These are phyloP conservation scores for Aphrophora alni DNA, from an alignment of 2,888 invertebrate genomes.

Conservation along the genomic window DNA sequence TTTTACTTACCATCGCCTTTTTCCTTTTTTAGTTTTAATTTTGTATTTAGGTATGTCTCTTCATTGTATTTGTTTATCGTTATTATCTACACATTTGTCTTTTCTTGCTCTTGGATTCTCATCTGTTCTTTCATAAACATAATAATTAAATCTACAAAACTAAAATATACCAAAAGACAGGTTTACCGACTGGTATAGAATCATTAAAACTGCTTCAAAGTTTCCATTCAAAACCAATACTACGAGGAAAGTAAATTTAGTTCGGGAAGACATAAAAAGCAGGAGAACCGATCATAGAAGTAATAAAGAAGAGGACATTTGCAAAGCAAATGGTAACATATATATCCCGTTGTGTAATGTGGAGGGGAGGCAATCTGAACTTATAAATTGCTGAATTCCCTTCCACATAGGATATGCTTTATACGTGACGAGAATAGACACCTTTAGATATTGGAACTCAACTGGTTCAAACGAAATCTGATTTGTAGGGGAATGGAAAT, in stretches of 20 bases:
- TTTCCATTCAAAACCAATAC: background rate
- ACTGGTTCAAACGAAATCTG: background rate
- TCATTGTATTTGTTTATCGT: too few species aligned
- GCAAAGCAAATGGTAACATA: background rate
- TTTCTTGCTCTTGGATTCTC: too few species aligned
- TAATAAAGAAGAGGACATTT: background rate
- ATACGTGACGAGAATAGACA: background rate
- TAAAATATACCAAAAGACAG: too few species aligned
- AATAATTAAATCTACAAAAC: too few species aligned
- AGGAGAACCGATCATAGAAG: background rate
- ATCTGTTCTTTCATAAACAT: too few species aligned
- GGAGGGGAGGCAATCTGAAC: background rate
- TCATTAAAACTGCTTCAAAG: too few species aligned
- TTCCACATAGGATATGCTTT: background rate
- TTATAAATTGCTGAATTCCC: background rate
- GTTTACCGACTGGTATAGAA: too few species aligned
- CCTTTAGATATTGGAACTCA: background rate
- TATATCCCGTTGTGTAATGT: background rate
- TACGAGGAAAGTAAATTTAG: background rate
- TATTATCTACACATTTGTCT: too few species aligned
- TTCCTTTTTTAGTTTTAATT: too few species aligned
- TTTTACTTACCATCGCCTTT: too few species aligned
- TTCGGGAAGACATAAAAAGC: background rate
- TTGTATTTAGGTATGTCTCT: too few species aligned
- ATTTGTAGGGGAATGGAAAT: background rate